A percentile compares a stretch with the other conserved stretches of the same genome.
Evolutionary conservation across 2,888 invertebrate species (phyloP).

Genomic region (Xestia rhomboidea): DNA sequence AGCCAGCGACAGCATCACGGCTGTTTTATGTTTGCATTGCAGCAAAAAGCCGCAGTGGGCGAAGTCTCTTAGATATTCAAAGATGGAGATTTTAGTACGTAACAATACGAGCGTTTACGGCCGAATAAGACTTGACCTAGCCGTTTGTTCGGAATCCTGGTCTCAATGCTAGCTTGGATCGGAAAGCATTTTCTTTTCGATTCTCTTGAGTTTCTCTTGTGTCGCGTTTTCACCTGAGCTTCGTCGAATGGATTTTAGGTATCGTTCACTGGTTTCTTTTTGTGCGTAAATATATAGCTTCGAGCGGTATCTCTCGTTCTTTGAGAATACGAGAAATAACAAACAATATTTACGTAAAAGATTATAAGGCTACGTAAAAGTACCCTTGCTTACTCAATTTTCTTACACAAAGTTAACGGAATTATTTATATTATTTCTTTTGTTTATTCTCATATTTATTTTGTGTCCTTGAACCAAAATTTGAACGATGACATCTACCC

Average conservation of each 20-base stretch:
- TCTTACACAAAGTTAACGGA: constrained; percentile 10
- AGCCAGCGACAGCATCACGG: neutral
- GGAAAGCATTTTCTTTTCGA: constrained; percentile 58
- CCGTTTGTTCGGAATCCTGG: constrained; percentile 59
- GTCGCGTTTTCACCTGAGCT: constrained; percentile 45
- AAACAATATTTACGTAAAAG: constrained; percentile 42
- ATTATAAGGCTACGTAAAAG: constrained; percentile 15
- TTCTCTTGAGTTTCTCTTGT: constrained; percentile 51
- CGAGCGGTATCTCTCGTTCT: constrained; percentile 39
- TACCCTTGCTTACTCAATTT: neutral
- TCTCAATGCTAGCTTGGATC: constrained; percentile 51
- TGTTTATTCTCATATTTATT: neutral
- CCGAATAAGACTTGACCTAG: constrained; percentile 69
- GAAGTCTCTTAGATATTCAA: constrained; percentile 59
- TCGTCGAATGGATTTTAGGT: constrained; percentile 50
- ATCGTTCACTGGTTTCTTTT: constrained; percentile 53
- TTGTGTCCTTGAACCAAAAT: neutral
- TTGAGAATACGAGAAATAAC: constrained; percentile 10
- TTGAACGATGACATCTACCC: too few relatives aligned
- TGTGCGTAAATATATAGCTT: constrained; percentile 29
- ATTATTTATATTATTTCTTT: constrained; percentile 9
- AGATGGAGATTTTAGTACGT: constrained; percentile 59
- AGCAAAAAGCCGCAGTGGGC: neutral
- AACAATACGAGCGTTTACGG: constrained; percentile 65
- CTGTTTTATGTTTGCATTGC: neutral